Percentiles rank a stretch among this genome's conserved stretches.
These are phyloP conservation scores for Fistularia tabacaria DNA, from an alignment of 2,797 vertebrate species.

Conservation along the genomic window DNA sequence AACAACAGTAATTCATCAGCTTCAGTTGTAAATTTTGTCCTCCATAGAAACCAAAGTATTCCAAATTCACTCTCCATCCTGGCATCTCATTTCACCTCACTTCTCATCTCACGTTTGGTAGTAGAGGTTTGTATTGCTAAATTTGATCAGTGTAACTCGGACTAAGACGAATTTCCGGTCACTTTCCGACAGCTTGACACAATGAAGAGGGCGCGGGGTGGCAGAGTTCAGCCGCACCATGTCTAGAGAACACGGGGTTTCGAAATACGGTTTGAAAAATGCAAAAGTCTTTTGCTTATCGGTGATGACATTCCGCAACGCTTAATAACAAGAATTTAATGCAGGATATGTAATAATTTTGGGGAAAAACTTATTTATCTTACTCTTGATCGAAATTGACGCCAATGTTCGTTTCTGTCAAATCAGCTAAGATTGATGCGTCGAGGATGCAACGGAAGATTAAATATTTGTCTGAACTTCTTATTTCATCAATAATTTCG, in stretches of 20 bases:
- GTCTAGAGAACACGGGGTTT: constrained; percentile 9
- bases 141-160: neutral
- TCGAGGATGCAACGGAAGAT: too few species aligned
- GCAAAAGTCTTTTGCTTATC: neutral
- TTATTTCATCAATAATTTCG: neutral
- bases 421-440: too few species aligned
- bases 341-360: neutral
- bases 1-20: too few species aligned
- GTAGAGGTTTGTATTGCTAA: neutral
- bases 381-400: too few species aligned
- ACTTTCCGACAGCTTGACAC: neutral
- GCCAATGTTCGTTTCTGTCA: too few species aligned
- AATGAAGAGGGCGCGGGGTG: neutral
- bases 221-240: constrained; percentile 10
- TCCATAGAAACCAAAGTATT: too few species aligned
- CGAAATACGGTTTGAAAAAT: neutral
- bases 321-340: neutral
- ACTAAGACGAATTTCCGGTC: neutral
- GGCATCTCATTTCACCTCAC: too few species aligned
- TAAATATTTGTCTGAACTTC: too few species aligned
- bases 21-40: too few species aligned
- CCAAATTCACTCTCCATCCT: too few species aligned
- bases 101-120: neutral
- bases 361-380: too few species aligned
- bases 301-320: neutral